Evolutionary conservation across 2,113 vertebrate genomes (phyloP).

Genomic region (Colius striatus): DNA sequence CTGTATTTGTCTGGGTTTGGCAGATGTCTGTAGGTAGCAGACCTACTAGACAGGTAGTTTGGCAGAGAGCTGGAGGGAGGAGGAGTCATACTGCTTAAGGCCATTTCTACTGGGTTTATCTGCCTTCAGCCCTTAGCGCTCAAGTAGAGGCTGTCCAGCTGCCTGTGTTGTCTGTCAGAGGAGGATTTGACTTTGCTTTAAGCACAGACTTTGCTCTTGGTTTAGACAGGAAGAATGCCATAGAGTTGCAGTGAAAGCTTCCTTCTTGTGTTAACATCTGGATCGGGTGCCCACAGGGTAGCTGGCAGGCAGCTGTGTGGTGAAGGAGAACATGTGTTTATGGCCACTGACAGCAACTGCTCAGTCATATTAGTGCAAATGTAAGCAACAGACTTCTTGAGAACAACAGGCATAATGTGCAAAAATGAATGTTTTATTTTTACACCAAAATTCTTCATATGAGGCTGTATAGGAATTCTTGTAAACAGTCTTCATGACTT

Average conservation of each 20-base stretch:
- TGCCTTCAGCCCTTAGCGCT: neutral
- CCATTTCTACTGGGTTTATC: neutral
- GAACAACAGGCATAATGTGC: neutral
- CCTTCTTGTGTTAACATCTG: neutral
- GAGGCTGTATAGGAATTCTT: neutral
- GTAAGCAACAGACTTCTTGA: neutral
- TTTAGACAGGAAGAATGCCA: neutral
- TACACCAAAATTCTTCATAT: neutral
- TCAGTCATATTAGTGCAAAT: neutral
- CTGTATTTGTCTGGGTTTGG: neutral
- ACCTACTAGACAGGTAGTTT: neutral
- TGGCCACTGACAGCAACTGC: neutral
- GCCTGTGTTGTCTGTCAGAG: neutral
- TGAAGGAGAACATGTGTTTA: neutral
- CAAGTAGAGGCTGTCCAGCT: neutral
- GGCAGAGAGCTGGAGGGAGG: neutral
- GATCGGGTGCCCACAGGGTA: neutral
- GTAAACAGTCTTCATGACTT: neutral
- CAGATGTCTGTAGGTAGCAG: neutral
- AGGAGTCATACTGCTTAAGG: neutral
- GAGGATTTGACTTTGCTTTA: neutral
- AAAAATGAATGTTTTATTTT: constrained; percentile 2
- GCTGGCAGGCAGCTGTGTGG: neutral
- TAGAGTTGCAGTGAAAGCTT: neutral
- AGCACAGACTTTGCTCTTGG: neutral